Evolutionary conservation across 2,113 vertebrate species (phyloP), one percentile per base, ranked within the genome.

Genomic region (Rousettus leschenaultii): DNA sequence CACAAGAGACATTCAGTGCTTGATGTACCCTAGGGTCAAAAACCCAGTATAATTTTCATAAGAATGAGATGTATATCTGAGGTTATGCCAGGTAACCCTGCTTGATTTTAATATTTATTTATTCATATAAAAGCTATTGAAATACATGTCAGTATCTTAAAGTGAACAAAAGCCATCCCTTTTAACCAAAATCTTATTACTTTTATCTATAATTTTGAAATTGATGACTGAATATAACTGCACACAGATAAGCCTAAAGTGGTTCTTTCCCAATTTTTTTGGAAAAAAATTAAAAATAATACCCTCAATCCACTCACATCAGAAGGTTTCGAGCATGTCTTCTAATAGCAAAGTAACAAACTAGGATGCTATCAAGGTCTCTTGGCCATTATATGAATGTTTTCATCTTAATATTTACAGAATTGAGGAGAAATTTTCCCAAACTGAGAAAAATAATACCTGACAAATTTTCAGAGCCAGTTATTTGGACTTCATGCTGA

Each of bases 401-500:
- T 89, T 77, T 93, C 33, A 87, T 71, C 45, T 77, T 94, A 71
- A 74, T 79, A 51, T 68, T 94, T 86, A 33, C 38, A 75, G 33
- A 87, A 38, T 40, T 59, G 28, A 83, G 16, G 40, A 80, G 4
- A 88, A 14, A 74, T 65, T 77, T 65, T 84, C 43, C 16, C n/a
- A 86, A 77, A 75, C 35, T 70, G 51, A 78, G 53, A 71, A 91
- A 91, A 95, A 92, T 5, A 93, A 33, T 87, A 74, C 12, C 30
- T 86, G n/a, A 61, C 33, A 63, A 91, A 5, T 73, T 89, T 83
- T 92, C 48, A 86, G 40, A 93, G 18, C 5, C 35, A 78, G 33
- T 88, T 89, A 79, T 82, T 91, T 86, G 33, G 2, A 92, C 15
- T 94, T 35, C 28, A 94, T 95, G 89, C 51, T 96, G 45, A 66